A percentile compares a stretch with the other conserved stretches of the same genome.
These are phyloP conservation scores for Turritopsis dohrnii DNA, from an alignment of 30 jellyfish, hydroid and myxozoan species.

Conservation along the genomic window DNA sequence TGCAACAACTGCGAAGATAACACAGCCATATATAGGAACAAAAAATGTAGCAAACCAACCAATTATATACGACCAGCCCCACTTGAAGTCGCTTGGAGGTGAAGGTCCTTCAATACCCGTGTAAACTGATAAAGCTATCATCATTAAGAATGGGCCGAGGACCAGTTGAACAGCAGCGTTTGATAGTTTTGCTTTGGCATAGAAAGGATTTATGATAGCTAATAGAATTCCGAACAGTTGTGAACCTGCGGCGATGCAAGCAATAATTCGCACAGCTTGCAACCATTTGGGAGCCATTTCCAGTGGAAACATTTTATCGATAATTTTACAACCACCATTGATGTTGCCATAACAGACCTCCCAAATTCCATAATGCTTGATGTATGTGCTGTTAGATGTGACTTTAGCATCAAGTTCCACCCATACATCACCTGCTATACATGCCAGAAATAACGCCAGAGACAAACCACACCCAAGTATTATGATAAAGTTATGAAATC, in stretches of 20 bases:
- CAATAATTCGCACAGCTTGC: background rate
- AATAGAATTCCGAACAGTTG: background rate
- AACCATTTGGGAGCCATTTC: background rate
- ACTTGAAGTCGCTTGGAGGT: background rate
- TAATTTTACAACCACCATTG: background rate
- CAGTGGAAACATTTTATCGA: background rate
- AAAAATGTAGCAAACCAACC: background rate
- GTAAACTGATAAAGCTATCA: background rate
- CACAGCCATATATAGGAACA: background rate
- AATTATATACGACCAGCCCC: background rate
- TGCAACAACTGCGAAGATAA: background rate
- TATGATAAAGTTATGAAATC: no score
- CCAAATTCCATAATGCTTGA: background rate
- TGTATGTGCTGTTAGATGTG: background rate
- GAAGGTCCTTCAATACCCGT: background rate
- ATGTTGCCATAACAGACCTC: background rate
- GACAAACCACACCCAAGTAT: no score
- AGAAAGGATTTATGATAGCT: background rate
- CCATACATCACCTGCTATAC: no score
- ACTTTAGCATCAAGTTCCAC: background rate
- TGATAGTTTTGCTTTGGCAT: background rate
- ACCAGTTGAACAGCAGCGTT: background rate
- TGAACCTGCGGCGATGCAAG: background rate
- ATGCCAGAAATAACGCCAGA: no score
- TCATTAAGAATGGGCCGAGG: background rate